Evolutionary conservation across 1,140 invertebrate genomes (phyloP).

Genomic region (Pseudomyrmex flavicornis): DNA sequence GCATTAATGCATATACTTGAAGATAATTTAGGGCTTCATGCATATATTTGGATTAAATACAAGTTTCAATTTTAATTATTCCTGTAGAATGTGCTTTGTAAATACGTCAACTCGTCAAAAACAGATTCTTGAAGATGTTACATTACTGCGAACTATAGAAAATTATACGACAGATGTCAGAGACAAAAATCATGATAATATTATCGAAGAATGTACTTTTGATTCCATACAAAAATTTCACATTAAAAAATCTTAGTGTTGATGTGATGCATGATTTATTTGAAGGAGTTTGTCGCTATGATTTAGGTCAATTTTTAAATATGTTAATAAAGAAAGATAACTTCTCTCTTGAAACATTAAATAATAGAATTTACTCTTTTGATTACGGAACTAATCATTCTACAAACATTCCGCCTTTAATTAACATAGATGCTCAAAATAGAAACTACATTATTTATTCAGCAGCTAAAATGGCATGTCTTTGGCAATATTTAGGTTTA

Average conservation of each 20-base stretch:
- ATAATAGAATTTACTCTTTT: background rate
- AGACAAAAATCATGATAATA: background rate
- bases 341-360: background rate
- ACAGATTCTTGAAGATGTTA: slow-evolving; percentile 7
- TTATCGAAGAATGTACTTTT: slow-evolving; percentile 17
- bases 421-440: slow-evolving; percentile 2
- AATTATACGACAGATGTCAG: slow-evolving; percentile 14
- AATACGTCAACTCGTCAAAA: slow-evolving; percentile 5
- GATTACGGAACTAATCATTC: slow-evolving; percentile 2
- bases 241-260: slow-evolving; percentile 7
- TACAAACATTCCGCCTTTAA: slow-evolving; percentile 12
- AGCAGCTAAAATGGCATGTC: background rate
- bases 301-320: slow-evolving; percentile 2
- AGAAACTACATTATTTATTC: slow-evolving; percentile 28
- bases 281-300: slow-evolving; percentile 3
- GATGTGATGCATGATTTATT: slow-evolving; percentile 27
- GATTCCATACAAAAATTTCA: slow-evolving; percentile 29
- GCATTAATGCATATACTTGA: slow-evolving; percentile 1
- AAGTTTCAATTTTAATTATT: slow-evolving; percentile 36
- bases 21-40: slow-evolving; percentile 16
- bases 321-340: background rate
- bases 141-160: background rate
- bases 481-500: slow-evolving; percentile 9
- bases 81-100: slow-evolving; percentile 1
- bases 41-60: slow-evolving; percentile 1